These are phyloP conservation scores for Drosophila meridionalis DNA, from an alignment of 2,888 invertebrate genomes.

Conservation along the genomic window DNA sequence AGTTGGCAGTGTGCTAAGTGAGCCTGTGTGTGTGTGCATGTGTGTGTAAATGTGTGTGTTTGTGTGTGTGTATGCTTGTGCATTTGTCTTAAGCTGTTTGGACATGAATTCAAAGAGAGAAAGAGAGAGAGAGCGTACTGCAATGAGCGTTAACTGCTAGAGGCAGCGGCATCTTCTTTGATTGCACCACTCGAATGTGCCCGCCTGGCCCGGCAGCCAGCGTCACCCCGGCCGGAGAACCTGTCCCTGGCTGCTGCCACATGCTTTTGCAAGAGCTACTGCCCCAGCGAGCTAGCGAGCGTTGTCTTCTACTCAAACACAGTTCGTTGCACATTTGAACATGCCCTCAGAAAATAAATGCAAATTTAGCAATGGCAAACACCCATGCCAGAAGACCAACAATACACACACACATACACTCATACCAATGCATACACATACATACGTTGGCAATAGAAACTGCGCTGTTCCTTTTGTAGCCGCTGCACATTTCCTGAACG, in stretches of 20 bases:
- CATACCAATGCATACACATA: slow-evolving; percentile 18
- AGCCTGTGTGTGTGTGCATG: slow-evolving; percentile 5
- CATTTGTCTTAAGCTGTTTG: slow-evolving; percentile 66
- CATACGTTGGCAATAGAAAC: slow-evolving; percentile 50
- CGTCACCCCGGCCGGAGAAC: slow-evolving; percentile 1
- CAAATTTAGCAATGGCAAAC: slow-evolving; percentile 72
- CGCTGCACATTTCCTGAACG: slow-evolving; percentile 70
- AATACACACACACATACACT: slow-evolving; percentile 26
- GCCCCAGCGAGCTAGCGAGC: slow-evolving; percentile 23
- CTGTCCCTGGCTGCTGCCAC: slow-evolving; percentile 9
- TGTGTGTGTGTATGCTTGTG: slow-evolving; percentile 36
- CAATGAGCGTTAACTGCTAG: slow-evolving; percentile 38
- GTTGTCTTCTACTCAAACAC: slow-evolving; percentile 73
- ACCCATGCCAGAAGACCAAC: slow-evolving; percentile 28
- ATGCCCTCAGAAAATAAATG: slow-evolving; percentile 79
- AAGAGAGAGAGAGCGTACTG: slow-evolving; percentile 8
- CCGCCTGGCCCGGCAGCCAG: slow-evolving; percentile 2
- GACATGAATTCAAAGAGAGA: slow-evolving; percentile 35
- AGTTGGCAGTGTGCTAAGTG: slow-evolving; percentile 28
- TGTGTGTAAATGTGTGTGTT: slow-evolving; percentile 16
- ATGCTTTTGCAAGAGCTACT: slow-evolving; percentile 9
- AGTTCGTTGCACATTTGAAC: slow-evolving; percentile 82
- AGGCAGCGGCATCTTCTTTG: slow-evolving; percentile 69
- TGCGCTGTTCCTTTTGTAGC: slow-evolving; percentile 68
- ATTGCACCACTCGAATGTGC: slow-evolving; percentile 54